A percentile compares a stretch with the other conserved stretches of the same genome.
Evolutionary conservation across 2,797 vertebrate species (phyloP).

Genomic region (Pseudochirops corinnae): DNA sequence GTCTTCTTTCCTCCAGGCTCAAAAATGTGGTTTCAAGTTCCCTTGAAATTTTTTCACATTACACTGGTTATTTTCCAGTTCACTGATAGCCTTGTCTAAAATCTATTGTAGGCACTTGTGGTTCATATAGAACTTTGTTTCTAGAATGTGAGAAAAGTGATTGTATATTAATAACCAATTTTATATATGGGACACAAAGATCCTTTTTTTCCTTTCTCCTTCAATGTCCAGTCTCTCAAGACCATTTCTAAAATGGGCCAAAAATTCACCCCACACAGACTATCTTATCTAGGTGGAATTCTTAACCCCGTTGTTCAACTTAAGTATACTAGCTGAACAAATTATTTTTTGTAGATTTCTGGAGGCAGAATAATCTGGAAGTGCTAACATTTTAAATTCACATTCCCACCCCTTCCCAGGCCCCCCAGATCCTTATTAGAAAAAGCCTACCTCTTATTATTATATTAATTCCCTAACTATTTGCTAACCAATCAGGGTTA

Average conservation of each 20-base stretch:
- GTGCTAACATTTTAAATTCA: neutral
- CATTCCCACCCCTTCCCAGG: neutral
- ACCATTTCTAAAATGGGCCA: neutral
- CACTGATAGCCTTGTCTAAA: neutral
- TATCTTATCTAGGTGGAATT: neutral
- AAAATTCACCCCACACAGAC: neutral
- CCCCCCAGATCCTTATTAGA: too few relatives aligned
- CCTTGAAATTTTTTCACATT: neutral
- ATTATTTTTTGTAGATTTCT: neutral
- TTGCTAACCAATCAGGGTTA: neutral
- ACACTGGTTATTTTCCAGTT: neutral
- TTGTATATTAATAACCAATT: neutral
- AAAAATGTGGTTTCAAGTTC: neutral
- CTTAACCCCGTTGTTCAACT: neutral
- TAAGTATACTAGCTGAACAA: neutral
- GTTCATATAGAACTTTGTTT: neutral
- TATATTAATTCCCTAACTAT: too few relatives aligned
- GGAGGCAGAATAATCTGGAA: neutral
- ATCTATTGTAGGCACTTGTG: neutral
- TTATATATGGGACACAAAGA: neutral
- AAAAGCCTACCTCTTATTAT: too few relatives aligned
- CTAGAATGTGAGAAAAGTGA: neutral
- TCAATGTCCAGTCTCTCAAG: neutral
- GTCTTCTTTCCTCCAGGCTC: neutral
- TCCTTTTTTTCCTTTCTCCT: neutral